Evolutionary conservation across 2,888 invertebrate genomes (phyloP).

Genomic region (Blastobasis adustella): DNA sequence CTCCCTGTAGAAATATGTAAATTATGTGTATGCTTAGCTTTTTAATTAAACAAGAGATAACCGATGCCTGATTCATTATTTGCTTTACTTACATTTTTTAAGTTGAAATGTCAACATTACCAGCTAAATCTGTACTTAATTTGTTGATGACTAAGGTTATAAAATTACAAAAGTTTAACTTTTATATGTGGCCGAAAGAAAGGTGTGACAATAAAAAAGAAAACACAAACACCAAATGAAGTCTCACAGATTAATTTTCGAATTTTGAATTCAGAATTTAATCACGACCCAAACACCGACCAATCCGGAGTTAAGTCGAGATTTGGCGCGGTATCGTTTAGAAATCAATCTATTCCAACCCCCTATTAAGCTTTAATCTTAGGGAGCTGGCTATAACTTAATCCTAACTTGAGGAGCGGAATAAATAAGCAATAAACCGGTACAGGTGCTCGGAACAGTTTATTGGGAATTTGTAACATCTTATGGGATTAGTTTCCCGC

Average conservation of each 20-base stretch:
- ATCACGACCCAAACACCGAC: constrained; percentile 34
- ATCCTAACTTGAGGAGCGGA: constrained; percentile 65
- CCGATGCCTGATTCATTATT: constrained; percentile 49
- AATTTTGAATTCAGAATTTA: constrained; percentile 14
- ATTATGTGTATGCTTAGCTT: constrained; percentile 52
- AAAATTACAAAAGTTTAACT: no score
- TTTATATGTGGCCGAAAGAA: no score
- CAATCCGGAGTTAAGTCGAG: constrained; percentile 46
- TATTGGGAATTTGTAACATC: constrained; percentile 40
- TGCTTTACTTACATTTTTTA: constrained; percentile 48
- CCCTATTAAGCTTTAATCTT: constrained; percentile 71
- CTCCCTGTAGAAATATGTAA: constrained; percentile 56
- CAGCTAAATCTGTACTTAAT: not conserved
- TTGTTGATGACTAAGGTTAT: not conserved
- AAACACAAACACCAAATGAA: no score
- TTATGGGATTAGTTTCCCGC: constrained; percentile 31
- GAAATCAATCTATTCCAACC: constrained; percentile 68
- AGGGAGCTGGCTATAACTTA: constrained; percentile 70
- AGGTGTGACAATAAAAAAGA: no score
- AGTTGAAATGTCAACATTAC: constrained; percentile 39
- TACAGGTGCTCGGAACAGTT: constrained; percentile 60
- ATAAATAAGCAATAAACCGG: constrained; percentile 72
- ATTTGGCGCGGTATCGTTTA: constrained; percentile 51
- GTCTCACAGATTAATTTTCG: not conserved
- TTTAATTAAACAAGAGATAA: constrained; percentile 69